Percentiles rank a stretch among this genome's conserved stretches.
Evolutionary conservation across 2,113 vertebrate genomes (phyloP).

Genomic region (Sakesphorus luctuosus): DNA sequence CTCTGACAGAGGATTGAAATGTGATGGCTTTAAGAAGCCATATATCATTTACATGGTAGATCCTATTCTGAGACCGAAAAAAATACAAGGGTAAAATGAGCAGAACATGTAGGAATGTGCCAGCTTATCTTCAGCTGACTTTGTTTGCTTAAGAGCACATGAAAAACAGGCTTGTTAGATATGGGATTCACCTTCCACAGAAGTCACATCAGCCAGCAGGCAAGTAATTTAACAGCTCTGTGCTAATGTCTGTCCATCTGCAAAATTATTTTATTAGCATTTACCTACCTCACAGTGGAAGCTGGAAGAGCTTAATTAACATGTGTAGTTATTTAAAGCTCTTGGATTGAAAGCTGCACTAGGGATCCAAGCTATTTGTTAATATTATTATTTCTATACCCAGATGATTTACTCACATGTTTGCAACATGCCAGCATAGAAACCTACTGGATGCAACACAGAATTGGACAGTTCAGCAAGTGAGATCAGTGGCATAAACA

Average conservation of each 20-base stretch:
- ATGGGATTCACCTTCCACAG: neutral
- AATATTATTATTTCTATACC: neutral
- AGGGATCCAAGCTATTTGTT: neutral
- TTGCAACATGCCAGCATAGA: neutral
- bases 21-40: neutral
- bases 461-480: neutral
- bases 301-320: conserved; percentile 36
- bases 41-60: neutral
- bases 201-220: neutral
- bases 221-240: neutral
- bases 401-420: neutral
- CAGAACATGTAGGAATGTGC: neutral
- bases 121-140: neutral
- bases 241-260: neutral
- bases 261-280: neutral
- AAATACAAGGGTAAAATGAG: neutral
- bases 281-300: neutral
- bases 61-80: neutral
- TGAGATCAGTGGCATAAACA: neutral
- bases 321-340: conserved; percentile 10
- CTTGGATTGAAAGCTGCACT: neutral
- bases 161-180: neutral
- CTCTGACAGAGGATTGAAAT: neutral
- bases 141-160: neutral
- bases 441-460: neutral